Evolutionary conservation across 2,797 vertebrate genomes (phyloP).

Genomic region (Poeciliopsis turneri): DNA sequence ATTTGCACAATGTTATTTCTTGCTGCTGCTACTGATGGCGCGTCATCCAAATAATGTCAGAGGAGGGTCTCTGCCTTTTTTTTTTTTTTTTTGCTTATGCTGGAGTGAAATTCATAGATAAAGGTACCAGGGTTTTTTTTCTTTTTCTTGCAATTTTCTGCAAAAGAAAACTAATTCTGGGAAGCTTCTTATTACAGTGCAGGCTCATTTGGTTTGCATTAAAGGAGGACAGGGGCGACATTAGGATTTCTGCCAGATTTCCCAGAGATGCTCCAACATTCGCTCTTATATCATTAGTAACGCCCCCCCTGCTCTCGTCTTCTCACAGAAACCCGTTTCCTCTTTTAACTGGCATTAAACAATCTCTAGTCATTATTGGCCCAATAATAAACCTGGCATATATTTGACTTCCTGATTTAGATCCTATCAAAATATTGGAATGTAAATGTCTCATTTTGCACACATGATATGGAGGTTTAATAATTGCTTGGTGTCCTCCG

Average conservation of each 20-base stretch:
- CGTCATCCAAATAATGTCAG: constrained; percentile 99
- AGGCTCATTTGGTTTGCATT: constrained; percentile 99
- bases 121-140: constrained; percentile 87
- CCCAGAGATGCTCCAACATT: constrained; percentile 90
- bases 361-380: constrained; percentile 76
- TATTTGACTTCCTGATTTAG: constrained; percentile 80
- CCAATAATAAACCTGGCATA: constrained; percentile 80
- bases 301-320: constrained; percentile 34
- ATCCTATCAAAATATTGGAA: constrained; percentile 80
- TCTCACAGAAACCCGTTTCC: constrained; percentile 53
- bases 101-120: constrained; percentile 99
- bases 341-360: constrained; percentile 77
- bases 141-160: constrained; percentile 93
- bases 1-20: constrained; percentile 99
- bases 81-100: constrained; percentile 96
- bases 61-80: constrained; percentile 74
- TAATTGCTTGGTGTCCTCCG: constrained; percentile 62
- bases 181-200: constrained; percentile 98
- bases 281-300: constrained; percentile 94
- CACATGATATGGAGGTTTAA: constrained; percentile 66
- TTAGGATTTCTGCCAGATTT: constrained; percentile 99
- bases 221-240: constrained; percentile 97
- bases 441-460: constrained; percentile 74
- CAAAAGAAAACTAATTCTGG: constrained; percentile 99
- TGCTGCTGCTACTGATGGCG: constrained; percentile 94